Evolutionary conservation across 1,140 invertebrate genomes (phyloP), one percentile per base, ranked within the genome.

Genomic region (Heliothis virescens): DNA sequence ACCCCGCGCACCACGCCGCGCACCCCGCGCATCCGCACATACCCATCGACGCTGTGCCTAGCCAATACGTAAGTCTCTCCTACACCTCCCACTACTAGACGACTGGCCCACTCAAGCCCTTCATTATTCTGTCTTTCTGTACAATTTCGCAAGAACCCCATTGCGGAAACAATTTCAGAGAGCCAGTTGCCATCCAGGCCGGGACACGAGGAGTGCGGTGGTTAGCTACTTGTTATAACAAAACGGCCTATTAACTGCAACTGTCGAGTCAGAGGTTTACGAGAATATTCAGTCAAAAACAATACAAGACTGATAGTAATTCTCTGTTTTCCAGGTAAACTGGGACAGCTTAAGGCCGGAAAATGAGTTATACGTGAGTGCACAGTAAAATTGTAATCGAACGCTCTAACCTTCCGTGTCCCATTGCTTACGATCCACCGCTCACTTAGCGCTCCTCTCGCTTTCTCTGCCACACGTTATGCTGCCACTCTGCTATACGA

Each of bases 281-380:
- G 75, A 77, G 75, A 82, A 84, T 78, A 82, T 82, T 83, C 85
- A 88, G 87, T 86, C 87, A 80, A 82, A 86, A 65, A 75, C 80
- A 79, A 82, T 78, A 82, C 48, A 57, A 82, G 87, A 81, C 87
- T 86, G 86, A 85, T 83, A 80, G 55, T 72, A 72, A 79, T 83
- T 83, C 85, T 90, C 87, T 88, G 88, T 91, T 91, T 94, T 94
- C 87, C 92, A 94, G 93, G 92, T 94, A 89, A 94, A 94, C 90
- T 94, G 93, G 93, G 93, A 94, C 90, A 94, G 90, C 91, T 90
- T 94, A 93, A 94, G 93, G 92, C 93, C 92, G 91, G 93, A 94
- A 89, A 94, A 93, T 91, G 93, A 94, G 84, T 90, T 94, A 94
- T 94, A 93, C 90, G 93, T 94, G 89, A 94, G 92, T 95, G 88